Base-by-base conservation (phyloP, 1,140 invertebrate species). In the Pseudomyrmex cubaensis region DNA sequence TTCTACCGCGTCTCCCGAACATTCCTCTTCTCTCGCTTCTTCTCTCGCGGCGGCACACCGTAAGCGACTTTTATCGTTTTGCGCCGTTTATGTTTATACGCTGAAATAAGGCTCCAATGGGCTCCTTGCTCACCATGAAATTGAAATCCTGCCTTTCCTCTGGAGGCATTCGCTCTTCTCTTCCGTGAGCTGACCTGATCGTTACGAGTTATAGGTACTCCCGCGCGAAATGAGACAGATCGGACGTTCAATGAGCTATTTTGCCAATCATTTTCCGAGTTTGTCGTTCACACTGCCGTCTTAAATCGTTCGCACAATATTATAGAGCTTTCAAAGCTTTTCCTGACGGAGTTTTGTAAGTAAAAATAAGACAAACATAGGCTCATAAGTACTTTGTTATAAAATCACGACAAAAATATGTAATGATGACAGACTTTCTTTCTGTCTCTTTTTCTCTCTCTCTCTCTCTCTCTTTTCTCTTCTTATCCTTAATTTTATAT, bases 51-150 rank as follows among this genome's bases (percentile, higher is more conserved):
- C 25, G 61, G 48, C 63, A 22, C 25, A 22, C 46, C 52, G 44
- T 67, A 66, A 72, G 74, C 74, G 72, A 90, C 84, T 87, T 86
- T 88, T 83, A 86, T 88, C 82, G 77, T 77, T 88, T 86, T 69
- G 52, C 54, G 63, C 74, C 83, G 75, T 84, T 90, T 87, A 83
- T 80, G 85, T 90, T 90, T 89, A 90, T 90, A 89, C 78, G 64
- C 80, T 46, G 17, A 77, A 83, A 86, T 88, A 90, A 80, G 72
- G 62, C 82, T 89, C 82, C 67, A 78, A 89, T 83, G 76, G 82
- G 61, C 48, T 82, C 22, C 82, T 80, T 50, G 61, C 67, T 50
- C 66, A 67, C 70, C 82, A 85, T 87, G 74, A 89, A 90, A 90
- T 90, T 90, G 85, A 90, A 90, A 90, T 90, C 64, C 63, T 15